phyloP scores from a whole-genome alignment of 2,888 invertebrate genomes.

The Crioceris asparagi region DNA sequence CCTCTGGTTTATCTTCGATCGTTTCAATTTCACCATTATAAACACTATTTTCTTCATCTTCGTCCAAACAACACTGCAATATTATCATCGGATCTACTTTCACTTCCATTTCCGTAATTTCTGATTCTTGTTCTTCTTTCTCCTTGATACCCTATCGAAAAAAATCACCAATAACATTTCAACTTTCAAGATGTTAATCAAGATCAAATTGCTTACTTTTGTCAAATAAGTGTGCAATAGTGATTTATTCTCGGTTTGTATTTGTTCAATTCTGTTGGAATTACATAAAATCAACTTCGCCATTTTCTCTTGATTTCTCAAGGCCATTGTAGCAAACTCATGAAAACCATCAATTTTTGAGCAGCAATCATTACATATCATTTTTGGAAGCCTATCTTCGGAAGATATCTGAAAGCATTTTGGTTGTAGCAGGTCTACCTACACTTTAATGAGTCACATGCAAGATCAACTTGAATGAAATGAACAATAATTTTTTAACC shows the following conservation, averaged over 20 bases:
- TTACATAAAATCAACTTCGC: constrained; percentile 29
- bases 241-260: constrained; percentile 40
- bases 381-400: constrained; percentile 57
- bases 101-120: constrained; percentile 52
- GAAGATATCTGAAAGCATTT: constrained; percentile 48
- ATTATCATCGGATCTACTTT: constrained; percentile 61
- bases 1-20: constrained; percentile 26
- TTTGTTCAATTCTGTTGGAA: constrained; percentile 26
- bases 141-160: constrained; percentile 28
- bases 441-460: no score
- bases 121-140: constrained; percentile 22
- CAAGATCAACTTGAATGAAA: no score
- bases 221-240: constrained; percentile 45
- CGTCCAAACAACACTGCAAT: constrained; percentile 45
- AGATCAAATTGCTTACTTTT: constrained; percentile 35
- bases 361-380: constrained; percentile 54
- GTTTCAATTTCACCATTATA: constrained; percentile 18
- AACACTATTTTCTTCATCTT: constrained; percentile 11
- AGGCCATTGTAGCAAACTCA: constrained; percentile 55
- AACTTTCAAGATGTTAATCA: no score
- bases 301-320: constrained; percentile 51
- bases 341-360: constrained; percentile 54
- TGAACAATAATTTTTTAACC: no score
- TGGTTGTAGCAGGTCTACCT: no score
- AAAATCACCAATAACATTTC: no score